phyloP scores from a whole-genome alignment of 2,113 vertebrate genomes.

The Anoura caudifer region DNA sequence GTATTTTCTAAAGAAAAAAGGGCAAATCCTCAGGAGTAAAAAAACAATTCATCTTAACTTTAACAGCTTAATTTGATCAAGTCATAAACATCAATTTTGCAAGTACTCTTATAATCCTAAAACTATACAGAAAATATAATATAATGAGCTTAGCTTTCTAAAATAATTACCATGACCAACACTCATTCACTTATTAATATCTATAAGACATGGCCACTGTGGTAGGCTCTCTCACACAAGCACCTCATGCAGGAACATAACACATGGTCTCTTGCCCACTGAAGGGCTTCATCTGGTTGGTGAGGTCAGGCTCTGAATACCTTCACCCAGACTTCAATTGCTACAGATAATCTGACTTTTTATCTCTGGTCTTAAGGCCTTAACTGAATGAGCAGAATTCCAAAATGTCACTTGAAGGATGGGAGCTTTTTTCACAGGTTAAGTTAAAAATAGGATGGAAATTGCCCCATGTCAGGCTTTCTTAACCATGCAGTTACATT shows the following conservation, averaged over 20 bases:
- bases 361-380: background rate
- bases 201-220: background rate
- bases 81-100: background rate
- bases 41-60: background rate
- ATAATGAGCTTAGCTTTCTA: background rate
- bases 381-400: background rate
- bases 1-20: background rate
- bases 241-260: background rate
- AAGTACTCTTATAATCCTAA: background rate
- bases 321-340: background rate
- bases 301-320: background rate
- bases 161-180: background rate
- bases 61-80: background rate
- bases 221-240: background rate
- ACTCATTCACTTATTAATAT: background rate
- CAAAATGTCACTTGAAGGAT: background rate
- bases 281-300: background rate
- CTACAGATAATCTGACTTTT: background rate
- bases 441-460: background rate
- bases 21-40: background rate
- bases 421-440: background rate
- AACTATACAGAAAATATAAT: background rate
- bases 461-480: background rate
- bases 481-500: background rate
- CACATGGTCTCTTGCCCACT: background rate